A percentile compares a stretch with the other conserved stretches of the same genome.
Conservation (phyloP, 2,113 vertebrate species). For the Hippoglossus stenolepis region DNA sequence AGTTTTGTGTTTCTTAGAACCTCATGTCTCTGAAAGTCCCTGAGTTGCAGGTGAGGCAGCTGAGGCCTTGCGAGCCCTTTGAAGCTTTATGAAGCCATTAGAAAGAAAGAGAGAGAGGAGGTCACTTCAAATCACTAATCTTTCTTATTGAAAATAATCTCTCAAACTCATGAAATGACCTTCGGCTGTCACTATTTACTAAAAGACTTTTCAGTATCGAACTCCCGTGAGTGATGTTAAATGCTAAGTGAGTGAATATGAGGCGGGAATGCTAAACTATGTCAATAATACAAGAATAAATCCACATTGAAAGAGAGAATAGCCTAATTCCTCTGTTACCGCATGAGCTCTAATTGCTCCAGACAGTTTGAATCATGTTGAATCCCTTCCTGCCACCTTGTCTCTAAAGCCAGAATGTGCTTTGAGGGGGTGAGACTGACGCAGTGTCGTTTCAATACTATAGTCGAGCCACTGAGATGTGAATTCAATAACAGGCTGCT, state of each 20-base stretch:
- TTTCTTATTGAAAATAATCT: constrained; percentile 11
- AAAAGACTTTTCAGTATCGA: constrained; percentile 11
- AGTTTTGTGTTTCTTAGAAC: constrained; percentile 10
- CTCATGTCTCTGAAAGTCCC: neutral
- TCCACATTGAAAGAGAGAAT: constrained; percentile 13
- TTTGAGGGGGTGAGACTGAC: constrained; percentile 6
- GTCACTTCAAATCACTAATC: neutral
- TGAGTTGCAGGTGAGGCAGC: constrained; percentile 32
- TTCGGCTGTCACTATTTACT: constrained; percentile 21
- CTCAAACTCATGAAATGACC: constrained; percentile 20
- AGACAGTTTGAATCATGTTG: constrained; percentile 16
- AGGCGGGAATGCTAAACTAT: constrained; percentile 3
- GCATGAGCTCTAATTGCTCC: constrained; percentile 6
- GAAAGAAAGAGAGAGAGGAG: constrained; percentile 34
- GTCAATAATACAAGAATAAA: constrained; percentile 13
- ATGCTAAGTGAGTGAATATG: constrained; percentile 20
- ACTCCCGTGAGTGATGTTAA: constrained; percentile 9
- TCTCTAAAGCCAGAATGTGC: constrained; percentile 25
- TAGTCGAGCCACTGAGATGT: constrained; percentile 34
- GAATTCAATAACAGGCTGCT: constrained; percentile 38
- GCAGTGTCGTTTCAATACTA: constrained; percentile 6
- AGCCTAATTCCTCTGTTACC: constrained; percentile 5
- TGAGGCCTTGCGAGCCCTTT: neutral
- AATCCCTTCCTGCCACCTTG: constrained; percentile 13
- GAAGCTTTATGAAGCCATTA: constrained; percentile 13